These are phyloP conservation scores for Pseudochirops corinnae DNA, from an alignment of 2,797 vertebrate species.

Conservation along the genomic window DNA sequence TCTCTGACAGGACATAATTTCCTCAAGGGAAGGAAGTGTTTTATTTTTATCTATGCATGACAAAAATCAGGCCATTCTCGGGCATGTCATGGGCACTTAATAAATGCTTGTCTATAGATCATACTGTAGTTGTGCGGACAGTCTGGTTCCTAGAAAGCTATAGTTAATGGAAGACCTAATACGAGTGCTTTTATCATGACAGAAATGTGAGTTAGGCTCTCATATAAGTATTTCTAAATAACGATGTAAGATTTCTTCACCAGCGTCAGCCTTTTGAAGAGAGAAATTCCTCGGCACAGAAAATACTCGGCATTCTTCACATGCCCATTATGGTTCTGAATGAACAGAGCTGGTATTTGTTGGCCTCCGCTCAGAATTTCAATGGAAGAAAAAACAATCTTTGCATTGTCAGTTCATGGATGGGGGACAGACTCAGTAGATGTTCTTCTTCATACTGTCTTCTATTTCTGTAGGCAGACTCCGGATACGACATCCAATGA, in stretches of 20 bases:
- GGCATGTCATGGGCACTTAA: neutral
- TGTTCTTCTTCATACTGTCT: constrained; percentile 45
- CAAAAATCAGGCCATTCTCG: neutral
- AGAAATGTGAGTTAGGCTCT: neutral
- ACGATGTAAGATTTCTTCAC: constrained; percentile 42
- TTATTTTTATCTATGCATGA: neutral
- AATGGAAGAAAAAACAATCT: constrained; percentile 48
- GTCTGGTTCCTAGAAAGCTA: constrained; percentile 27
- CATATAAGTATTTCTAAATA: constrained; percentile 2
- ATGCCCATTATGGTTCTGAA: neutral
- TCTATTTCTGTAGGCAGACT: constrained; percentile 29
- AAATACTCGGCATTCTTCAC: constrained; percentile 42
- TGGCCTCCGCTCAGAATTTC: constrained; percentile 48
- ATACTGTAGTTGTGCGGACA: neutral
- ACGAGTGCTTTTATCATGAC: neutral
- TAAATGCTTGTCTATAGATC: neutral
- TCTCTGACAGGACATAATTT: neutral
- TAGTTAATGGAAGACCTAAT: constrained; percentile 9
- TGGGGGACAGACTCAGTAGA: constrained; percentile 58
- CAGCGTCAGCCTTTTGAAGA: constrained; percentile 25
- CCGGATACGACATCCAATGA: constrained; percentile 28
- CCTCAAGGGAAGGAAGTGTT: neutral
- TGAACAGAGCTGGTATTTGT: constrained; percentile 49
- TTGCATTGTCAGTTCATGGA: constrained; percentile 61
- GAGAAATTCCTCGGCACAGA: neutral